Percentiles rank a stretch among this genome's conserved stretches.
Conservation (phyloP, 2,888 invertebrate species). For the Vannuccia rotundouncinata region DNA sequence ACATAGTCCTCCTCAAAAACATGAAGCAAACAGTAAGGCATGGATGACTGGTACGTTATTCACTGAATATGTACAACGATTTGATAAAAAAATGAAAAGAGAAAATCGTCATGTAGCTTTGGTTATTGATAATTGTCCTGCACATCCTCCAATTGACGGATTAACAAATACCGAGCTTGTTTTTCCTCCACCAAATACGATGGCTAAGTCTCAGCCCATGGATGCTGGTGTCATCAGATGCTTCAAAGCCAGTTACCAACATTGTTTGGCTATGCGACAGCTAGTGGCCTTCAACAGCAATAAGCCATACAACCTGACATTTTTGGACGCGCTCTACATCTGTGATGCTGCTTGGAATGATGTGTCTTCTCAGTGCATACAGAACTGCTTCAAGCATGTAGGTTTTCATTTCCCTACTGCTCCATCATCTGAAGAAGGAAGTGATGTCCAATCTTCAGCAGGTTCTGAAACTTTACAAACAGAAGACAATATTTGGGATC, state of each 20-base stretch:
- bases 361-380: neutral
- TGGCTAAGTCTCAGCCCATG: slow-evolving; percentile 43
- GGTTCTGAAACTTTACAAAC: neutral
- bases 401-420: neutral
- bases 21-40: slow-evolving; percentile 21
- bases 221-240: slow-evolving; percentile 44
- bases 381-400: slow-evolving; percentile 1
- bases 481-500: slow-evolving; percentile 8
- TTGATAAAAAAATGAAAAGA: slow-evolving; percentile 40
- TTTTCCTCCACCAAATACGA: slow-evolving; percentile 45
- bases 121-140: slow-evolving; percentile 43
- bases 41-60: slow-evolving; percentile 40
- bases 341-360: slow-evolving; percentile 7
- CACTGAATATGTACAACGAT: slow-evolving; percentile 41
- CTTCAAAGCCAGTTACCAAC: slow-evolving; percentile 37
- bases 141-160: slow-evolving; percentile 41
- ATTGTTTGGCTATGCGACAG: neutral
- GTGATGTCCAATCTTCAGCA: neutral
- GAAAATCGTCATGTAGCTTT: slow-evolving; percentile 40
- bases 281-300: neutral
- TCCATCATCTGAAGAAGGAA: neutral
- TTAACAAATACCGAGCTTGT: slow-evolving; percentile 41
- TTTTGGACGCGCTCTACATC: neutral
- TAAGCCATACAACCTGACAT: neutral
- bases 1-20: neutral